phyloP scores from a whole-genome alignment of 2,113 vertebrate genomes.

The Siniperca knerii region DNA sequence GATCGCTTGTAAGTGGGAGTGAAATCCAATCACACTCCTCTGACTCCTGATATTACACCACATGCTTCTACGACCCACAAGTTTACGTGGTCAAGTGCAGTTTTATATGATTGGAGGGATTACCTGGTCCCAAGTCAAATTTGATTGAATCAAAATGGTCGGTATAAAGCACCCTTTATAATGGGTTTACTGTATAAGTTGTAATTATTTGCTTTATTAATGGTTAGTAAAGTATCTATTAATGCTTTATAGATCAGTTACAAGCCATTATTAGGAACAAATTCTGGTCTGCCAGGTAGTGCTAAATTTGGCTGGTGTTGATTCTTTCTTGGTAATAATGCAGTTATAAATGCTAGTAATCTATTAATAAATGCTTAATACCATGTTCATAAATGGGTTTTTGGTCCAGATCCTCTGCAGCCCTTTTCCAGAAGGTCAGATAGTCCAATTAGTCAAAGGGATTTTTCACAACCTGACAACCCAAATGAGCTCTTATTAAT shows the following conservation, averaged over 20 bases:
- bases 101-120: background rate
- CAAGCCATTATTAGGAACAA: background rate
- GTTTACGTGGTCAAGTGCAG: background rate
- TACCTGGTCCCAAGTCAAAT: background rate
- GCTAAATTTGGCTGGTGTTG: background rate
- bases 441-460: constrained; percentile 20
- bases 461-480: background rate
- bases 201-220: background rate
- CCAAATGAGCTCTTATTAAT: background rate
- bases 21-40: background rate
- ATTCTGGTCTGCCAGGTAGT: background rate
- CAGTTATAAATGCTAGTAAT: background rate
- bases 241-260: background rate
- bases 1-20: no score
- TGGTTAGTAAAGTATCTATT: background rate
- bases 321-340: background rate
- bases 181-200: background rate
- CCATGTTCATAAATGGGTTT: no score
- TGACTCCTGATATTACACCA: background rate
- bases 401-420: background rate
- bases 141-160: background rate
- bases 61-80: background rate
- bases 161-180: background rate
- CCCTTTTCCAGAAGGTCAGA: constrained; percentile 2
- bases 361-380: background rate